Percentiles rank a stretch among this genome's conserved stretches.
phyloP scores from a whole-genome alignment of 2,888 invertebrate species.

The Criorhina ranunculi region DNA sequence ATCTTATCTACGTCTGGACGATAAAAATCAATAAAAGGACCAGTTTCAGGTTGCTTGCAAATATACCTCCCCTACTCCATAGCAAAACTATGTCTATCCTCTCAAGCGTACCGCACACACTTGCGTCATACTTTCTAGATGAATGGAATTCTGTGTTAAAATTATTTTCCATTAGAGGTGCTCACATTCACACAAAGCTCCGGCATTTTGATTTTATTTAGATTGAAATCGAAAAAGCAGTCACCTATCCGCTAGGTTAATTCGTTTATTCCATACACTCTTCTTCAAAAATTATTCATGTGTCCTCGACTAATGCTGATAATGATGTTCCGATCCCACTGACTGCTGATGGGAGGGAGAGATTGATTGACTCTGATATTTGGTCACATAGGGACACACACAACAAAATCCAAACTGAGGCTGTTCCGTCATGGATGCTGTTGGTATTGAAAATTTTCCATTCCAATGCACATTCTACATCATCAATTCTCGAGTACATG shows the following conservation, averaged over 20 bases:
- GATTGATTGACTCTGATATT: too few relatives aligned
- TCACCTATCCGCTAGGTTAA: conserved; percentile 18
- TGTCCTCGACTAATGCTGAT: neutral
- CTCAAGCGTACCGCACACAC: neutral
- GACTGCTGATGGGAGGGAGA: neutral
- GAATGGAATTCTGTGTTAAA: neutral
- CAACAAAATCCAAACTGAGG: neutral
- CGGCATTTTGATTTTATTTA: conserved; percentile 11
- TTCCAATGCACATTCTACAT: conserved; percentile 40
- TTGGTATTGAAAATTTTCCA: conserved; percentile 42
- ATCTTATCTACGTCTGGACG: neutral
- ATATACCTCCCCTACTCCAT: neutral
- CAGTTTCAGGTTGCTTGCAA: neutral
- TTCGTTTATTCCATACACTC: conserved; percentile 11
- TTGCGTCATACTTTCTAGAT: too few relatives aligned
- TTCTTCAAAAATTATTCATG: conserved; percentile 6
- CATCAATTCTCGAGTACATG: conserved; percentile 43
- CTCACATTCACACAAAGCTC: neutral
- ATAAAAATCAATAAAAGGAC: neutral
- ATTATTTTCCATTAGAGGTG: conserved; percentile 1
- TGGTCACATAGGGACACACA: neutral
- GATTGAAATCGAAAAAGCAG: conserved; percentile 29
- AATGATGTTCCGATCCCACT: conserved; percentile 8
- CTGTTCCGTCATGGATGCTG: neutral
- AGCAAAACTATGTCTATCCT: neutral